Evolutionary conservation across 2,113 vertebrate genomes (phyloP).

Genomic region (Litocranius walleri): DNA sequence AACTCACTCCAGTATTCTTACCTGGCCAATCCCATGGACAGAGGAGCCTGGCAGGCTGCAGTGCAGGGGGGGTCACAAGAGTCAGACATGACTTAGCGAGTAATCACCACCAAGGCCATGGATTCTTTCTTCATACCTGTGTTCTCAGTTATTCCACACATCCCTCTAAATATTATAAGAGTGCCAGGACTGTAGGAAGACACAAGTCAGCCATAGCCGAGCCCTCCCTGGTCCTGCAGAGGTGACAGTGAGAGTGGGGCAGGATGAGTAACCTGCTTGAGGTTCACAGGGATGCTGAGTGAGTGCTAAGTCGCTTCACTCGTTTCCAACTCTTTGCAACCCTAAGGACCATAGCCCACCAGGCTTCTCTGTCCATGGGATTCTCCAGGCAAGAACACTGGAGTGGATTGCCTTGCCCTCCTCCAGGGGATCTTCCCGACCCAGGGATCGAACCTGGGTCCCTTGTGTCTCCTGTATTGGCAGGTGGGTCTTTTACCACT

Average conservation of each 20-base stretch:
- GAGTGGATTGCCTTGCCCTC: background rate
- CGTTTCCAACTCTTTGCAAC: background rate
- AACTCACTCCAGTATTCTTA: background rate
- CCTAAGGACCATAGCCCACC: background rate
- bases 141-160: background rate
- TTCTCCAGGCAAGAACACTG: background rate
- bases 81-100: background rate
- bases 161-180: background rate
- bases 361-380: background rate
- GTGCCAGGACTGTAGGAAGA: accelerated
- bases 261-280: no score
- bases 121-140: background rate
- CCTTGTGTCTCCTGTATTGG: background rate
- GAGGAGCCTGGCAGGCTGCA: background rate
- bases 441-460: background rate
- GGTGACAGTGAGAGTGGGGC: accelerated
- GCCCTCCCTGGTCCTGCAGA: background rate
- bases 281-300: background rate
- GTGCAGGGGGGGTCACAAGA: background rate
- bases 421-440: background rate
- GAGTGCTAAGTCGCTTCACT: background rate
- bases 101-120: background rate
- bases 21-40: background rate
- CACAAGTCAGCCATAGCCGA: background rate
- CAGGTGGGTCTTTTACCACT: background rate